These are phyloP conservation scores for Camelus bactrianus DNA, from an alignment of 2,113 vertebrate genomes.

Conservation along the genomic window DNA sequence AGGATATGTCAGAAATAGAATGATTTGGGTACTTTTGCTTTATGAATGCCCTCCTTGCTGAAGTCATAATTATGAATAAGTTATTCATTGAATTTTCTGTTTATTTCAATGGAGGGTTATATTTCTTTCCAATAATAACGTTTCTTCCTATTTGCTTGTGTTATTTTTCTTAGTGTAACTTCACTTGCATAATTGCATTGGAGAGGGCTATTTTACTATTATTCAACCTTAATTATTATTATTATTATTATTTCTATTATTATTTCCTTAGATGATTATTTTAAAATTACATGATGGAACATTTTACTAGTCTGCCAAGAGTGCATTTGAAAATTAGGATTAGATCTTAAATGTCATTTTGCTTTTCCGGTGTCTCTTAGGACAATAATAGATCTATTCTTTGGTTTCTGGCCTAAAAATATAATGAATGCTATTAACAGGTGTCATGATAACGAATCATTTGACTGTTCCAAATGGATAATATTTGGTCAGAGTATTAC, in stretches of 20 bases:
- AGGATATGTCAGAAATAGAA: not conserved
- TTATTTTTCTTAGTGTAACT: not conserved
- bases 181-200: not conserved
- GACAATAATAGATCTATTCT: not conserved
- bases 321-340: not conserved
- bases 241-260: not conserved
- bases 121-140: not conserved
- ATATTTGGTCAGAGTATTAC: not conserved
- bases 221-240: not conserved
- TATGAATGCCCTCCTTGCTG: not conserved
- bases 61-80: not conserved
- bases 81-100: not conserved
- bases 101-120: not conserved
- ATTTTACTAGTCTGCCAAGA: not conserved
- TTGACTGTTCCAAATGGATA: not conserved
- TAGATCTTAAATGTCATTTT: not conserved
- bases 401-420: not conserved
- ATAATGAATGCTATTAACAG: not conserved
- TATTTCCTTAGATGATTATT: not conserved
- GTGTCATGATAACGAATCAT: not conserved
- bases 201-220: not conserved
- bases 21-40: not conserved
- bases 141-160: not conserved
- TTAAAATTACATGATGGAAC: not conserved
- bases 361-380: not conserved